Conservation (phyloP, 2,888 invertebrate genomes). For the Euclidia mi region DNA sequence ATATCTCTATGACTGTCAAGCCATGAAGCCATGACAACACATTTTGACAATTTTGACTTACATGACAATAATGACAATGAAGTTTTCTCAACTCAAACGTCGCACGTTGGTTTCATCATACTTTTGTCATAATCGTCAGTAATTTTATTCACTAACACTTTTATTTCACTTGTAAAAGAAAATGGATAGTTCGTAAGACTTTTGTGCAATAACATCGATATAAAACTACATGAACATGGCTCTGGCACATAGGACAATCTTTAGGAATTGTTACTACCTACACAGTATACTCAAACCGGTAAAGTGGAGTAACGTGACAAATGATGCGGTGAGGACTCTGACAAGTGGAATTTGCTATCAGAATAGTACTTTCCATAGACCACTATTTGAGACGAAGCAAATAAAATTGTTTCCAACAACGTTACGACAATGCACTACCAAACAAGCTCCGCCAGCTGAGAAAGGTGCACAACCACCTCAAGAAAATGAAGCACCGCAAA, state of each 20-base stretch:
- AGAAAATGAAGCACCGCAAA: slow-evolving; percentile 54
- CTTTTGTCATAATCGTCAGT: neutral
- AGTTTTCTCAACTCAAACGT: too few species aligned
- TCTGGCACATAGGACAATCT: slow-evolving; percentile 71
- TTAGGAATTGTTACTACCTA: slow-evolving; percentile 69
- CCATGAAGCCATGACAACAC: too few species aligned
- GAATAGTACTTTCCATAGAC: slow-evolving; percentile 51
- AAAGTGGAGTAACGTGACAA: slow-evolving; percentile 69
- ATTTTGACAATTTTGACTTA: too few species aligned
- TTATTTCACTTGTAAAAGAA: slow-evolving; percentile 26
- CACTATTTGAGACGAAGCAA: slow-evolving; percentile 53
- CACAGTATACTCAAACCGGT: slow-evolving; percentile 75
- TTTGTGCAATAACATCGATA: slow-evolving; percentile 32
- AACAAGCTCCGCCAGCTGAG: slow-evolving; percentile 45
- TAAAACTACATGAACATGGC: slow-evolving; percentile 67
- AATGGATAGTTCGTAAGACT: slow-evolving; percentile 58
- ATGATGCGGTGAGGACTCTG: slow-evolving; percentile 67
- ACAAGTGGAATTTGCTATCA: slow-evolving; percentile 69
- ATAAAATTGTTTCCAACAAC: slow-evolving; percentile 48
- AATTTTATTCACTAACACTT: neutral
- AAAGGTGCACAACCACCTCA: slow-evolving; percentile 55
- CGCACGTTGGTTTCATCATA: slow-evolving; percentile 1
- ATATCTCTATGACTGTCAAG: too few species aligned
- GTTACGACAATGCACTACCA: slow-evolving; percentile 62
- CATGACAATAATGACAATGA: too few species aligned